Evolutionary conservation across 2,888 invertebrate species (phyloP).

Genomic region (Rugalucina vietnamica): DNA sequence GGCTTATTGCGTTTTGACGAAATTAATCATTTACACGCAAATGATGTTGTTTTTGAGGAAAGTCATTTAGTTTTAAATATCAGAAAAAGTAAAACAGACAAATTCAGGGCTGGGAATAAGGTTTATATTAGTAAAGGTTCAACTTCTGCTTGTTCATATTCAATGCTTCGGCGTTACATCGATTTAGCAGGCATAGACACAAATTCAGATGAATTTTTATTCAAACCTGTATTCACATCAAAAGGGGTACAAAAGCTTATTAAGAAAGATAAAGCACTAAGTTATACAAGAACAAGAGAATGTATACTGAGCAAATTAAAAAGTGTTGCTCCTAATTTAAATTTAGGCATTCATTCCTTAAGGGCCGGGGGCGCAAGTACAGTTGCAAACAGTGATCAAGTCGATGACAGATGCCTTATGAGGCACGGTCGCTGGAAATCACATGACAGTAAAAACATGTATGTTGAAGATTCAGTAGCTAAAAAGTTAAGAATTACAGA

Average conservation of each 20-base stretch:
- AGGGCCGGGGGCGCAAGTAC: neutral
- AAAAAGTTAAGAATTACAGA: too few species aligned
- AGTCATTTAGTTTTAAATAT: constrained; percentile 19
- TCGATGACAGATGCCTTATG: neutral
- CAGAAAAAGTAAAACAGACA: constrained; percentile 29
- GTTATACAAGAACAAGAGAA: neutral
- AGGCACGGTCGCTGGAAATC: too few species aligned
- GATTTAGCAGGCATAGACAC: neutral
- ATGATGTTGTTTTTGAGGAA: constrained; percentile 5
- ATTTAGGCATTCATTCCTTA: neutral
- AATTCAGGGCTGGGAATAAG: constrained; percentile 25
- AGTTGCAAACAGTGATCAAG: neutral
- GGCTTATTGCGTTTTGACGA: constrained; percentile 34
- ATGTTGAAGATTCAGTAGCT: too few species aligned
- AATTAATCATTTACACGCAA: constrained; percentile 6
- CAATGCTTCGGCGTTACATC: constrained; percentile 13
- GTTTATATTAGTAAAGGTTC: constrained; percentile 31
- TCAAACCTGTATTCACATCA: neutral
- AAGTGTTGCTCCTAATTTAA: neutral
- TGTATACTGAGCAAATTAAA: neutral
- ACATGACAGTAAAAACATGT: too few species aligned
- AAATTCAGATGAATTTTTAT: neutral
- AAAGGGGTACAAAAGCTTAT: neutral
- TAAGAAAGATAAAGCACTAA: neutral
- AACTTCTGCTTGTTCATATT: constrained; percentile 23